These are phyloP conservation scores for Sminthurinus aureus DNA, from an alignment of 2,888 invertebrate genomes.

Conservation along the genomic window DNA sequence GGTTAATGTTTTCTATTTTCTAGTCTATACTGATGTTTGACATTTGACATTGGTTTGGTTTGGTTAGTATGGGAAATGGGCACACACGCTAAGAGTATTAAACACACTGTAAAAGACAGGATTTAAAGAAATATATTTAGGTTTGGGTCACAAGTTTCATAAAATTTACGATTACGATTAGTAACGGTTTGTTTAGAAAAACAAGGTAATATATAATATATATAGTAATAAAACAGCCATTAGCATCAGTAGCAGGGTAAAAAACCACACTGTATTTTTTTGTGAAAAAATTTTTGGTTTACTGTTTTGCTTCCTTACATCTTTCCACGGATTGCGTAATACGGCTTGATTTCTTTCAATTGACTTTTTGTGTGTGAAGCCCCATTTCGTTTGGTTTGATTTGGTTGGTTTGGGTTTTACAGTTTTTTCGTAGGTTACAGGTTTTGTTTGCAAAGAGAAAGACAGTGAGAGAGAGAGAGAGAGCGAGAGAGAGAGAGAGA, in stretches of 20 bases:
- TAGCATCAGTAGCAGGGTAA: slow-evolving; percentile 15
- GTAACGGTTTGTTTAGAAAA: neutral
- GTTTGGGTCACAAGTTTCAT: neutral
- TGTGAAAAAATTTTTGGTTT: slow-evolving; percentile 43
- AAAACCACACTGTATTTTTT: slow-evolving; percentile 27
- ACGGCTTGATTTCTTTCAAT: slow-evolving; percentile 44
- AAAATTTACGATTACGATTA: neutral
- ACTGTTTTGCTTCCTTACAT: slow-evolving; percentile 51
- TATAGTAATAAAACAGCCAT: neutral
- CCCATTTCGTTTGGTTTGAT: slow-evolving; percentile 14
- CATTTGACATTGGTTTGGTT: neutral
- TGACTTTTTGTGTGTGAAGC: slow-evolving; percentile 29
- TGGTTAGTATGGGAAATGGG: neutral
- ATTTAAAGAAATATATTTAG: too few species aligned
- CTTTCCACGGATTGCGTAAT: slow-evolving; percentile 58
- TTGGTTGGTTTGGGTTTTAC: neutral
- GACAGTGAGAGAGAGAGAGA: neutral
- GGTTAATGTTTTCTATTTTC: too few species aligned
- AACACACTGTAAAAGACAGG: neutral
- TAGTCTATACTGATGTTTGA: too few species aligned
- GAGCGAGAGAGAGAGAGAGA: neutral
- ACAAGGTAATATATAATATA: too few species aligned
- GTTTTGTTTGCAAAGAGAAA: neutral
- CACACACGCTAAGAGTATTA: neutral
- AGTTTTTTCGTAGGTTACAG: neutral